A percentile compares a stretch with the other conserved stretches of the same genome.
Evolutionary conservation across 2,797 vertebrate species (phyloP).

Genomic region (Phrynocephalus guinanensis): DNA sequence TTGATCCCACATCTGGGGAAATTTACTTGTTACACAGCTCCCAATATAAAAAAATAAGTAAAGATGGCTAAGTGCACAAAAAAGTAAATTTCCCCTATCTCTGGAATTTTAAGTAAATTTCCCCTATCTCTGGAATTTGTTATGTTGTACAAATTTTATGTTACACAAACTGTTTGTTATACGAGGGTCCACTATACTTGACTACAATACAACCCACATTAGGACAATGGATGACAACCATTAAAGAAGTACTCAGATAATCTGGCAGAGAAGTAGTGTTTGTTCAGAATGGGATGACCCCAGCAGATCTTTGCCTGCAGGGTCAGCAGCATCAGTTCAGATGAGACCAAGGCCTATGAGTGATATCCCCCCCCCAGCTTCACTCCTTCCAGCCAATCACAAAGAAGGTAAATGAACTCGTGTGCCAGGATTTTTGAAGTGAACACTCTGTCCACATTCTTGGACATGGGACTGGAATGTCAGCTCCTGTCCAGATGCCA

Average conservation of each 20-base stretch:
- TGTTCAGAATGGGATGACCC: not conserved
- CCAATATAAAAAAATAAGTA: too few relatives aligned
- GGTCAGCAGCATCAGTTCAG: too few relatives aligned
- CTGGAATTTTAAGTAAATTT: too few relatives aligned
- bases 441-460: conserved; percentile 81
- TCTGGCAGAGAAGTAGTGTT: not conserved
- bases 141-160: too few relatives aligned
- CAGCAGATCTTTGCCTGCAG: not conserved
- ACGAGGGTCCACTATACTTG: not conserved
- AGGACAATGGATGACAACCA: not conserved
- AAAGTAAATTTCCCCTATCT: too few relatives aligned
- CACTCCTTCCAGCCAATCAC: not conserved
- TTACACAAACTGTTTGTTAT: too few relatives aligned
- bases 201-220: not conserved
- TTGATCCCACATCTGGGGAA: too few relatives aligned
- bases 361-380: not conserved
- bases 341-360: not conserved
- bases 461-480: conserved; percentile 71
- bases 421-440: conserved; percentile 50
- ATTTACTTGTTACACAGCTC: too few relatives aligned
- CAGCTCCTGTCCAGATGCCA: conserved; percentile 70
- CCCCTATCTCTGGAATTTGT: too few relatives aligned
- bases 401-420: conserved; percentile 62
- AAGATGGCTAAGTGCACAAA: too few relatives aligned
- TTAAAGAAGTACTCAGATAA: conserved; percentile 5